Evolutionary conservation across 2,113 vertebrate species (phyloP), one percentile per base, ranked within the genome.

Genomic region (Speoplatyrhinus poulsoni): DNA sequence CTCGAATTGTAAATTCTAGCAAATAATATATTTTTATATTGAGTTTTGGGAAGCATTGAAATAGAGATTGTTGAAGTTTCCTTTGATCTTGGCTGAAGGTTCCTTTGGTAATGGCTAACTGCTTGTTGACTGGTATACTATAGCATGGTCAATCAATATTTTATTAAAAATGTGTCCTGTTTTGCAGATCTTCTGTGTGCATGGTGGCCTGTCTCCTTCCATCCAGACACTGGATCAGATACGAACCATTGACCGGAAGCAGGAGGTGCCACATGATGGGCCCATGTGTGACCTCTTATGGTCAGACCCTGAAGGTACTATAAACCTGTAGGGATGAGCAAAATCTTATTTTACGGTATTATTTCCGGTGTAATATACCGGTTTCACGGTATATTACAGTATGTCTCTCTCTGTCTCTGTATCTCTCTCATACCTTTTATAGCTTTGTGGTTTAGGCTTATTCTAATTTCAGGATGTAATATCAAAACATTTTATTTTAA

Each of bases 211-310:
- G 12, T 98, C 96, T 1, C 96, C 96, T 1, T 98, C 96, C 59
- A 98, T 98, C 81, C 96, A 98, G 85, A 98, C 96, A 1, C 84
- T 98, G 85, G 96, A 98, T 82, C 96, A 98, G 93, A 98, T 98
- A 74, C 86, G 96, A 72, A 98, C 96, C 8, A 98, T 98, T 52
- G 96, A 98, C 90, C 93, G 96, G 60, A 98, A 98, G 74, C 96
- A 98, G 84, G 96, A 98, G 82, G 96, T 98, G 65, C 96, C 96
- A 12, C 96, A 98, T 0, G 96, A 98, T 0, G 96, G 96, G 3
- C 96, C 96, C 63, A 98, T 98, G 96, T 98, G 96, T 76, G 96
- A 98, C 84, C 93, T 98, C 11, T 82, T 98, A 5, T 98, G 96
- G 96, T 98, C 96, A 0, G 96, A 98, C 85, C 96, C 96, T 26